Percentiles rank a stretch among this genome's conserved stretches.
Conservation (phyloP, 2,888 invertebrate genomes). For the Pantelozetes paolii region DNA sequence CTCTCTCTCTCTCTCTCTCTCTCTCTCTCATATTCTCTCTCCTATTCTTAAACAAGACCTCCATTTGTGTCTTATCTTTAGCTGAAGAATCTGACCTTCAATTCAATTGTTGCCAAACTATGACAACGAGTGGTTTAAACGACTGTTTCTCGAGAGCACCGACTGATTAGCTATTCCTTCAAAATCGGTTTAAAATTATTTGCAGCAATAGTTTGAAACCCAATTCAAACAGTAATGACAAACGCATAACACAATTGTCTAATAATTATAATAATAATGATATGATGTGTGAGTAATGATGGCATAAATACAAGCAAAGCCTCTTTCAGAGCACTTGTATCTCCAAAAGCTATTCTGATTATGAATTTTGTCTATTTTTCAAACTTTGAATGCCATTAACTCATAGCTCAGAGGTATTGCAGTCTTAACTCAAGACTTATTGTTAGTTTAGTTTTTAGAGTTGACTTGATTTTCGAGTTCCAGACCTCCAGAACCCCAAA, state of each 20-base stretch:
- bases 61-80: background rate
- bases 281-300: conserved; percentile 2
- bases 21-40: no score
- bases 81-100: background rate
- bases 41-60: background rate
- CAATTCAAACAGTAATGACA: conserved; percentile 6
- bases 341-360: background rate
- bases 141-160: background rate
- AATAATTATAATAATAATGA: background rate
- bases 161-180: no score
- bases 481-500: background rate
- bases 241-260: background rate
- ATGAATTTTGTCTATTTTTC: no score
- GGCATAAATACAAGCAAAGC: background rate
- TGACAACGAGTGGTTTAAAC: background rate
- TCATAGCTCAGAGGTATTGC: background rate
- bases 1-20: no score
- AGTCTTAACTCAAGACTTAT: background rate
- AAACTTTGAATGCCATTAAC: background rate
- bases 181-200: background rate
- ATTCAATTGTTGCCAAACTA: background rate
- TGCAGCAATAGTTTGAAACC: background rate
- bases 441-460: conserved; percentile 4
- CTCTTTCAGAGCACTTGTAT: background rate
- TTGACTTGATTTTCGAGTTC: conserved; percentile 15